Base-by-base conservation (phyloP, 2,888 invertebrate genomes). In the Ommatoiulus sabulosus region DNA sequence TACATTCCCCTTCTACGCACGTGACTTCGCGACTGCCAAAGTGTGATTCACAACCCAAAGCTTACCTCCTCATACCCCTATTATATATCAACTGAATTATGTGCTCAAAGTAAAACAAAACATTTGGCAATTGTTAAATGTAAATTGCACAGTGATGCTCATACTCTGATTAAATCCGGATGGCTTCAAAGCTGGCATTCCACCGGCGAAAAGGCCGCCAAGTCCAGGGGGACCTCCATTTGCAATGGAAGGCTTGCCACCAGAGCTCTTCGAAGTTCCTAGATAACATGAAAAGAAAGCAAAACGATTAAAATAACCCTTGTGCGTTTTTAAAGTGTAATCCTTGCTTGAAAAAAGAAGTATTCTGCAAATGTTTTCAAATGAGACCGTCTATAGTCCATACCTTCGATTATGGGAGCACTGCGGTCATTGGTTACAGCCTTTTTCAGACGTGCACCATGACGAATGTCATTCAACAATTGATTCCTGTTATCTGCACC, bases 391-490 rank as follows among this genome's bases (percentile, higher is more conserved):
- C 20, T 24, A 72, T 24, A 10, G 24, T 43, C 84, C 85, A 94
- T 94, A 93, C 97, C 96, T 91, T 95, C 93, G 90, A 97, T 93
- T 87, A 94, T 92, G 0, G 98, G 98, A 88, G 95, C 96, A 94
- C 98, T 98, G 93, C 97, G 96, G 92, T 98, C 98, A 91, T 96
- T 95, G n/a, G 97, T 97, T 0, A 95, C 95, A 88, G 97, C 94
- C 93, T 97, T 97, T 93, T 96, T 97, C 90, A 98, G 93, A 91
- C 94, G 94, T 88, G 95, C 93, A 89, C 97, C 98, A 92, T 96
- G 95, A 91, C 97, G 95, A 91, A 98, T 98, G 15, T 97, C 96
- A 91, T 95, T 95, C 84, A 98, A 93, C 89, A 98, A 93, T 86
- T 96, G 95, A 91, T 94, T 94, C 91, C 97, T 94, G 24, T 90